Evolutionary conservation across 2,888 invertebrate species (phyloP).

Genomic region (Celastrina argiolus): DNA sequence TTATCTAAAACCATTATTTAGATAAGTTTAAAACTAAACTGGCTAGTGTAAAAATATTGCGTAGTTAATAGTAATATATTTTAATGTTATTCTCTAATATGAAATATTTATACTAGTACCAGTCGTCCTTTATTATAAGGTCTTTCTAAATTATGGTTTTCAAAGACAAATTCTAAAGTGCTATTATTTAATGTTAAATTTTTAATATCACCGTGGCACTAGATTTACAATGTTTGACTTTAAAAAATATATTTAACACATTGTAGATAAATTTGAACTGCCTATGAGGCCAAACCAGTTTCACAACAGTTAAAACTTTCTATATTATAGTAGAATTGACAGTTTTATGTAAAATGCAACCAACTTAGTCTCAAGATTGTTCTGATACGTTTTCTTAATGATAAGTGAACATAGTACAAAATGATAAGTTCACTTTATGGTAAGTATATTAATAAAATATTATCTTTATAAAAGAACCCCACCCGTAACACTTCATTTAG

Average conservation of each 20-base stretch:
- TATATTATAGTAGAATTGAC: neutral
- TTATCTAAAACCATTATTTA: neutral
- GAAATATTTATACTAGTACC: neutral
- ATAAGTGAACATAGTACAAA: slow-evolving; percentile 60
- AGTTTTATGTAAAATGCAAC: neutral
- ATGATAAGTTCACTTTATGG: slow-evolving; percentile 47
- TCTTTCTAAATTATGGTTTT: neutral
- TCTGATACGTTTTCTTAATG: neutral
- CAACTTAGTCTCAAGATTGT: neutral
- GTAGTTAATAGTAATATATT: slow-evolving; percentile 5
- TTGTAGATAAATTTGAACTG: neutral
- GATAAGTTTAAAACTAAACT: neutral
- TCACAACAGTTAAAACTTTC: neutral
- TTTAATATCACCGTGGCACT: neutral
- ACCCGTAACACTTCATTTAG: slow-evolving; percentile 49
- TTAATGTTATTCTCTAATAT: slow-evolving; percentile 6
- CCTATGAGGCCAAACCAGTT: slow-evolving; percentile 10
- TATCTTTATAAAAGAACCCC: slow-evolving; percentile 47
- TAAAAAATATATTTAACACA: neutral
- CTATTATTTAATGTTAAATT: neutral
- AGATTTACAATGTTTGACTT: neutral
- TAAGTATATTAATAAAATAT: slow-evolving; percentile 49
- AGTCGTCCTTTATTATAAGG: neutral
- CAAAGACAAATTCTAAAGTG: neutral
- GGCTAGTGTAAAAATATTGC: neutral